Percentiles rank a stretch among this genome's conserved stretches.
Conservation (phyloP, 1,140 invertebrate species). For the Listronotus bonariensis region DNA sequence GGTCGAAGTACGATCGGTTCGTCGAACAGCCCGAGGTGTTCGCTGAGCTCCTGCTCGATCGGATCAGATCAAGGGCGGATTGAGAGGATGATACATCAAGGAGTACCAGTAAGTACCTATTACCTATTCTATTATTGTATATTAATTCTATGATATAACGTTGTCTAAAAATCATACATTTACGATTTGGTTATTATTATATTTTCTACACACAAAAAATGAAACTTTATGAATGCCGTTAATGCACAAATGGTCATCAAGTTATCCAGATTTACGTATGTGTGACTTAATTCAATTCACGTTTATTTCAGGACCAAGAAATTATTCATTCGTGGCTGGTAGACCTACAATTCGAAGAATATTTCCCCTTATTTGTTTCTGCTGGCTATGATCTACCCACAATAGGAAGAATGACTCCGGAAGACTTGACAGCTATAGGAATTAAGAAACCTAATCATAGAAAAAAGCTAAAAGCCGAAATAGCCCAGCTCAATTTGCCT, state of each 20-base stretch:
- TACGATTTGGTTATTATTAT: too few relatives aligned
- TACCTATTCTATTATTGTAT: too few relatives aligned
- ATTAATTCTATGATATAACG: too few relatives aligned
- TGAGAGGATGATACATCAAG: slow-evolving; percentile 68
- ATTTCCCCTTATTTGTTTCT: slow-evolving; percentile 89
- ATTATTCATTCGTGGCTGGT: slow-evolving; percentile 93
- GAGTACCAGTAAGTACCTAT: slow-evolving; percentile 60
- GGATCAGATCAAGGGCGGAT: slow-evolving; percentile 72
- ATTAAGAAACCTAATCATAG: slow-evolving; percentile 98
- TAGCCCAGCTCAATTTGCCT: slow-evolving; percentile 90
- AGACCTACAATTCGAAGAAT: slow-evolving; percentile 95
- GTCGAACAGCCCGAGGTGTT: slow-evolving; percentile 61
- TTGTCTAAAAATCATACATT: too few relatives aligned
- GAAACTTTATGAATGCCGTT: too few relatives aligned
- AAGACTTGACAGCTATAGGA: slow-evolving; percentile 83
- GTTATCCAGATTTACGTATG: neutral
- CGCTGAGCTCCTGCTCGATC: slow-evolving; percentile 74
- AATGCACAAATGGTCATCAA: too few relatives aligned
- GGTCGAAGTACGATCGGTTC: slow-evolving; percentile 54
- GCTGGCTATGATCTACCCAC: slow-evolving; percentile 98
- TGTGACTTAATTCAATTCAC: neutral
- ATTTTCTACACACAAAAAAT: too few relatives aligned
- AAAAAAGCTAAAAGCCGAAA: slow-evolving; percentile 94
- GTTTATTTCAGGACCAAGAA: slow-evolving; percentile 77
- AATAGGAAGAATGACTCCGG: slow-evolving; percentile 96